Evolutionary conservation across 2,113 vertebrate genomes (phyloP).

Genomic region (Mola mola): DNA sequence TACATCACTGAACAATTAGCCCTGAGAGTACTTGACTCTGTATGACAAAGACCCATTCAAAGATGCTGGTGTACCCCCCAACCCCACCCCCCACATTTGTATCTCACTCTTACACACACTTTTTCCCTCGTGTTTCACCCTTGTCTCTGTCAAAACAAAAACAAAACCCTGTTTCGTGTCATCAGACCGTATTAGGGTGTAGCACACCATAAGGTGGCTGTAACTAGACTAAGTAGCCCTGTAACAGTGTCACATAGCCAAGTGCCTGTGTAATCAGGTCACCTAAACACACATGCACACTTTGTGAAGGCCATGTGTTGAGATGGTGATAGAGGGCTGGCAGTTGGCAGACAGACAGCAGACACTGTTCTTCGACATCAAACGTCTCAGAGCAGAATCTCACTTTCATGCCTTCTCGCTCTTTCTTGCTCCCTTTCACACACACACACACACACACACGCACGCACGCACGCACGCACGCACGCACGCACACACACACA

Average conservation of each 20-base stretch:
- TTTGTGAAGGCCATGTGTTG: conserved; percentile 78
- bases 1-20: conserved; percentile 72
- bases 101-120: neutral
- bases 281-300: conserved; percentile 52
- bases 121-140: conserved; percentile 14
- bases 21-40: conserved; percentile 77
- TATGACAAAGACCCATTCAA: conserved; percentile 74
- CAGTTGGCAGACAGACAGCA: conserved; percentile 79
- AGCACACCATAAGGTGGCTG: conserved; percentile 50
- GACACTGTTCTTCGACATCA: conserved; percentile 79
- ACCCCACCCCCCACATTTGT: neutral
- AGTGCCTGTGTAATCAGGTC: conserved; percentile 69
- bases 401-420: conserved; percentile 72
- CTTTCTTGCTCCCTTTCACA: conserved; percentile 21
- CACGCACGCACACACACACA: conserved; percentile 14
- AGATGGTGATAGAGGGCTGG: conserved; percentile 78
- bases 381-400: conserved; percentile 77
- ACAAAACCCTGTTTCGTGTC: conserved; percentile 66
- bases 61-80: conserved; percentile 58
- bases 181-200: conserved; percentile 50
- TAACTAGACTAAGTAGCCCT: conserved; percentile 68
- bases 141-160: conserved; percentile 42
- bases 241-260: conserved; percentile 68
- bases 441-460: neutral
- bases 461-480: conserved; percentile 1